These are phyloP conservation scores for Todus mexicanus DNA, from an alignment of 2,797 vertebrate genomes.

Conservation along the genomic window DNA sequence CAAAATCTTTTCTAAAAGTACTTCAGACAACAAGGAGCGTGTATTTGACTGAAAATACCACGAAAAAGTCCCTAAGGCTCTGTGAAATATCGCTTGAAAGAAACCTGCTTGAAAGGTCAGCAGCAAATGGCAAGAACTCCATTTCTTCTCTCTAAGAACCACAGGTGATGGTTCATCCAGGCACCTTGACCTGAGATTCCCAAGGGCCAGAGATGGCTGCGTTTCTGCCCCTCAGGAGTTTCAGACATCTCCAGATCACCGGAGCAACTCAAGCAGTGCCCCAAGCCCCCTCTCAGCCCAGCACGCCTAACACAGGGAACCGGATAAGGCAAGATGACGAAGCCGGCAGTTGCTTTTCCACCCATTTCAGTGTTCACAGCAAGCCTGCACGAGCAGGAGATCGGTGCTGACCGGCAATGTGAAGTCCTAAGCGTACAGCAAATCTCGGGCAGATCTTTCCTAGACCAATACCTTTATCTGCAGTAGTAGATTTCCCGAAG, in stretches of 20 bases:
- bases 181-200: background rate
- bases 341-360: background rate
- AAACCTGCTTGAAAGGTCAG: background rate
- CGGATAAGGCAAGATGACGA: background rate
- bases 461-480: constrained; percentile 84
- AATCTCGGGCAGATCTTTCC: background rate
- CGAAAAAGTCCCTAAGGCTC: background rate
- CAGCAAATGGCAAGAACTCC: background rate
- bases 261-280: background rate
- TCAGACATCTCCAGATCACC: background rate
- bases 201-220: background rate
- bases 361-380: background rate
- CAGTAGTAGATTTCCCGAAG: constrained; percentile 94
- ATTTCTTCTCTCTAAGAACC: background rate
- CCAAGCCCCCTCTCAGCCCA: background rate
- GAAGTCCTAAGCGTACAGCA: background rate
- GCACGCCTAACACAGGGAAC: background rate
- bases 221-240: background rate
- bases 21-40: background rate
- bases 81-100: background rate
- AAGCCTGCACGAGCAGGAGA: background rate
- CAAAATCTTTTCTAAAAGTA: background rate
- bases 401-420: background rate
- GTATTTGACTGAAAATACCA: background rate
- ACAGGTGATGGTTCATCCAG: background rate